Percentiles rank a stretch among this genome's conserved stretches.
These are phyloP conservation scores for Hetaerina titia DNA, from an alignment of 2,888 invertebrate species.

Conservation along the genomic window DNA sequence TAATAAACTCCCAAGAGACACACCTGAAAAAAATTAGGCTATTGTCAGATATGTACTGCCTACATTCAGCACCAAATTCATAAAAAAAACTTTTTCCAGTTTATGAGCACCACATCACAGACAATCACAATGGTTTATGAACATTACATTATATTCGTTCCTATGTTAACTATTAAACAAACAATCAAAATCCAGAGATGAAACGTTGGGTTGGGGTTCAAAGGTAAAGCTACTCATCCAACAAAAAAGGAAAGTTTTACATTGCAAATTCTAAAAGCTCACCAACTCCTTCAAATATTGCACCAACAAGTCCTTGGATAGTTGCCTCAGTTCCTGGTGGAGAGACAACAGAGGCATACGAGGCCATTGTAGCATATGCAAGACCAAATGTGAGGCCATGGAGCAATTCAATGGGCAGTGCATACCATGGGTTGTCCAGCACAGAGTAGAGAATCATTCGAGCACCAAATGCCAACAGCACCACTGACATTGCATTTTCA, in stretches of 20 bases:
- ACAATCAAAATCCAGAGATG: too few species aligned
- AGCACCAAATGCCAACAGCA: slow-evolving; percentile 88
- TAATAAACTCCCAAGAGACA: slow-evolving; percentile 87
- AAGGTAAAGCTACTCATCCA: too few species aligned
- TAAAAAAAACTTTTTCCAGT: too few species aligned
- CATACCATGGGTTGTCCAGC: slow-evolving; percentile 89
- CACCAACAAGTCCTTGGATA: slow-evolving; percentile 92
- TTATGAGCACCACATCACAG: too few species aligned
- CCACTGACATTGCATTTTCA: slow-evolving; percentile 89
- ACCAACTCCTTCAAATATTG: slow-evolving; percentile 91
- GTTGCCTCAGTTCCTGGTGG: slow-evolving; percentile 92
- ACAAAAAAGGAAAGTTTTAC: too few species aligned
- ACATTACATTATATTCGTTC: too few species aligned
- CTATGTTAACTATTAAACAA: too few species aligned
- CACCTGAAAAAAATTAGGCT: slow-evolving; percentile 77
- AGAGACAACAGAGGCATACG: slow-evolving; percentile 90
- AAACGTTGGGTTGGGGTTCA: too few species aligned
- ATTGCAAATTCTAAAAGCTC: slow-evolving; percentile 66
- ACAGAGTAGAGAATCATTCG: slow-evolving; percentile 91
- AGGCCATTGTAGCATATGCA: slow-evolving; percentile 92
- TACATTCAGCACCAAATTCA: not conserved
- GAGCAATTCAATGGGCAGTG: slow-evolving; percentile 90
- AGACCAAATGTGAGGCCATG: slow-evolving; percentile 94
- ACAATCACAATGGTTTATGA: too few species aligned
- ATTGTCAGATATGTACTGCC: not conserved